These are phyloP conservation scores for Lepidurus couesii DNA, from an alignment of 1,140 invertebrate genomes.

Conservation along the genomic window DNA sequence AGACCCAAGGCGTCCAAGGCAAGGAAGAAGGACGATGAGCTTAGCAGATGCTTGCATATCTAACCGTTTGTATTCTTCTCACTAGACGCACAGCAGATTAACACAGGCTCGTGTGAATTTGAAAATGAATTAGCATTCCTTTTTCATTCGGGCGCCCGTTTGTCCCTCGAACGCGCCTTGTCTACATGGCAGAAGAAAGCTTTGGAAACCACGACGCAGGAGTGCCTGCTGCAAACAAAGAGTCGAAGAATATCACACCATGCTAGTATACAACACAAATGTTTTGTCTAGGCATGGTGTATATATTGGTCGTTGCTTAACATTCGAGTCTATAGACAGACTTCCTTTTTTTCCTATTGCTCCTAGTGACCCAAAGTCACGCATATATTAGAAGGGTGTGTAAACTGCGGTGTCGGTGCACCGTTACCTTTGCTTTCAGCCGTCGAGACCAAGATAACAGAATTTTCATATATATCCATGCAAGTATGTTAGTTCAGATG, in stretches of 20 bases:
- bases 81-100: neutral
- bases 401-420: no score
- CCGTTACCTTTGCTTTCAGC: no score
- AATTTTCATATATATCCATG: no score
- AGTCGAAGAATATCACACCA: neutral
- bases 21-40: constrained; percentile 17
- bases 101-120: neutral
- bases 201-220: neutral
- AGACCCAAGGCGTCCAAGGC: neutral
- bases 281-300: neutral
- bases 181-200: neutral
- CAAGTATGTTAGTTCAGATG: neutral
- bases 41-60: neutral
- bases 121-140: neutral
- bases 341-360: no score
- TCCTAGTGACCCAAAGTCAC: no score
- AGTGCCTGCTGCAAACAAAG: neutral
- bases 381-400: no score
- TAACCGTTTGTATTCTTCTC: neutral
- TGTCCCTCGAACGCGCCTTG: neutral
- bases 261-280: neutral
- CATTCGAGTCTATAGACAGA: no score
- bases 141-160: neutral
- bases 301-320: neutral
- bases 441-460: no score